These are phyloP conservation scores for Eurypyga helias DNA, from an alignment of 2,113 vertebrate species.

Conservation along the genomic window DNA sequence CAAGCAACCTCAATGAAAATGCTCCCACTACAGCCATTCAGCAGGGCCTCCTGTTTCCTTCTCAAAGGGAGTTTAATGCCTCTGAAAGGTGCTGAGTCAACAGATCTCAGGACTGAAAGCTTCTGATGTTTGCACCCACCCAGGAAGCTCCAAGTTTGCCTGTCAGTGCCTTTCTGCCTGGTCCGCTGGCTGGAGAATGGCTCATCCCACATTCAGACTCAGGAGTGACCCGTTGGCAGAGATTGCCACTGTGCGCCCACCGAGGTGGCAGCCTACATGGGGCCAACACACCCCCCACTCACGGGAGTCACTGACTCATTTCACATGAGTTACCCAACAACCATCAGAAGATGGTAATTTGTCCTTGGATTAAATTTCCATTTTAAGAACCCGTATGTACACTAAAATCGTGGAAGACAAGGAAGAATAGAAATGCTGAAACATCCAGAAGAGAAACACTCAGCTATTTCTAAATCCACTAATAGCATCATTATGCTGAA, in stretches of 20 bases:
- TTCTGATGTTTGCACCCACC: neutral
- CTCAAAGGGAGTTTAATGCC: neutral
- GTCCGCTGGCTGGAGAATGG: neutral
- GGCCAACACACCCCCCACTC: neutral
- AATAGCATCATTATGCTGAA: neutral
- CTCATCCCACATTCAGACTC: neutral
- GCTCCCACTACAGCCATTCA: neutral
- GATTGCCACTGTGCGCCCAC: neutral
- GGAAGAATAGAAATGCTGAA: neutral
- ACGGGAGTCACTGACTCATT: neutral
- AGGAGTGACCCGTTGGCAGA: rapidly evolving
- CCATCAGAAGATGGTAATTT: neutral
- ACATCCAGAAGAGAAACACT: neutral
- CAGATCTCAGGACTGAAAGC: neutral
- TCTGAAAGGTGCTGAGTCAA: neutral
- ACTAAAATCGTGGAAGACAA: neutral
- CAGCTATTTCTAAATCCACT: neutral
- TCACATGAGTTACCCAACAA: neutral
- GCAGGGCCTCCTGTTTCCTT: neutral
- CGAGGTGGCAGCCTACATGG: rapidly evolving
- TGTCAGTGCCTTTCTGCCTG: neutral
- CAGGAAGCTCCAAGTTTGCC: neutral
- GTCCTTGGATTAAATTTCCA: neutral
- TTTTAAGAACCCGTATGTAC: neutral
- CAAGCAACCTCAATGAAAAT: neutral